A percentile compares a stretch with the other conserved stretches of the same genome.
Conservation (phyloP, 64 coral and sea anemone genomes). For the Trachythela sp. region DNA sequence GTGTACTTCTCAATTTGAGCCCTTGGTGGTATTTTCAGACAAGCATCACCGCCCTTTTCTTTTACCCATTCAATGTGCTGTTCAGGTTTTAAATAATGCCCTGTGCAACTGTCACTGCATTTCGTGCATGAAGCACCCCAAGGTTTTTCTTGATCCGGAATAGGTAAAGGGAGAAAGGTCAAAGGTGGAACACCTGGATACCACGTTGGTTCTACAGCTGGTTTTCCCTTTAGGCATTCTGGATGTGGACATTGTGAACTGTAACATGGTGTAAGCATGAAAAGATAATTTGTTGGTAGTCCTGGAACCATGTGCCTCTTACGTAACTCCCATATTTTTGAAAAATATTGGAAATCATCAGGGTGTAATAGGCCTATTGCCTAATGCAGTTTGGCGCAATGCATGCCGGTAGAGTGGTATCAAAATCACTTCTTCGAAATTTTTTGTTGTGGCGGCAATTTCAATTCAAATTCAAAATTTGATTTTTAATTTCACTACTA, state of each 20-base stretch:
- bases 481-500: too few relatives aligned
- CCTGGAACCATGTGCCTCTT: conserved; percentile 21
- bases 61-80: conserved; percentile 36
- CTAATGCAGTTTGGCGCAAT: too few relatives aligned
- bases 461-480: too few relatives aligned
- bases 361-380: too few relatives aligned
- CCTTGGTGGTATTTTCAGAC: conserved; percentile 43
- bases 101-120: conserved; percentile 17
- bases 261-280: conserved; percentile 42
- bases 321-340: conserved; percentile 32
- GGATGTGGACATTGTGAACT: conserved; percentile 21
- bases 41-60: conserved; percentile 34
- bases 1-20: conserved; percentile 22
- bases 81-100: conserved; percentile 42
- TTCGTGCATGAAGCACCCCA: conserved; percentile 34
- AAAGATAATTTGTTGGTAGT: conserved; percentile 42
- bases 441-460: too few relatives aligned
- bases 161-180: conserved; percentile 26
- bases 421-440: too few relatives aligned
- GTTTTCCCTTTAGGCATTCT: conserved; percentile 38
- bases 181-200: conserved; percentile 52
- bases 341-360: conserved; percentile 50
- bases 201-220: conserved; percentile 9
- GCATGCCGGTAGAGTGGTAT: too few relatives aligned
- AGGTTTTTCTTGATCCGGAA: conserved; percentile 20